Conservation (phyloP, 2,797 vertebrate genomes). For the Sebastiscus albofasciatus region DNA sequence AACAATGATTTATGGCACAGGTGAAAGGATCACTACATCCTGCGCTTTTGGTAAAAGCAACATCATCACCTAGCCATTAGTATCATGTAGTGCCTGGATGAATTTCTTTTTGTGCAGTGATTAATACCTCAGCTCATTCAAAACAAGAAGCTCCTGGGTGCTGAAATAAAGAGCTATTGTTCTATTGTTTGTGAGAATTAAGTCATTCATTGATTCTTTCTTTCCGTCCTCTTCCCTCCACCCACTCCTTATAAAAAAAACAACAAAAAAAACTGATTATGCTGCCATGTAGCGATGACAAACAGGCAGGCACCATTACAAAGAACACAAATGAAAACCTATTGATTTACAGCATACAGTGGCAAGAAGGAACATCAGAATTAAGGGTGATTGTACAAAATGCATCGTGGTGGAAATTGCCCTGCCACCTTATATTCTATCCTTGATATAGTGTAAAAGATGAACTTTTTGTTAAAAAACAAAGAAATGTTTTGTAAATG, state of each 20-base stretch:
- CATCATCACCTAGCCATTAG: conserved; percentile 7
- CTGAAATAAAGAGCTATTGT: conserved; percentile 29
- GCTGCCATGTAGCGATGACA: conserved; percentile 23
- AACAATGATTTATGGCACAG: background rate
- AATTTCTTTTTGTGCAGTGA: background rate
- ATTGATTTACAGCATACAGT: conserved; percentile 37
- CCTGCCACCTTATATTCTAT: background rate
- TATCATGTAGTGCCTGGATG: background rate
- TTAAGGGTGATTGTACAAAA: background rate
- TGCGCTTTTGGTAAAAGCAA: conserved; percentile 4
- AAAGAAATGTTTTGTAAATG: background rate
- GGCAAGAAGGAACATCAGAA: conserved; percentile 7
- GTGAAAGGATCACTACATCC: background rate
- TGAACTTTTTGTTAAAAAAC: background rate
- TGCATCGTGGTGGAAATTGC: background rate
- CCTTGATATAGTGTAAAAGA: background rate
- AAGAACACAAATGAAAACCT: conserved; percentile 29
- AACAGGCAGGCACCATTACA: conserved; percentile 25
- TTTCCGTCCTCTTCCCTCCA: conserved; percentile 2
- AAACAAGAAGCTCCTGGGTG: conserved; percentile 2
- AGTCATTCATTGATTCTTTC: conserved; percentile 37
- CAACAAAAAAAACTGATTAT: conserved; percentile 6
- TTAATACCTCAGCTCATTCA: conserved; percentile 16
- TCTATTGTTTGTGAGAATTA: conserved; percentile 29
- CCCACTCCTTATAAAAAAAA: conserved; percentile 12